Conservation (phyloP, 2,113 vertebrate genomes). For the Tenrec ecaudatus region DNA sequence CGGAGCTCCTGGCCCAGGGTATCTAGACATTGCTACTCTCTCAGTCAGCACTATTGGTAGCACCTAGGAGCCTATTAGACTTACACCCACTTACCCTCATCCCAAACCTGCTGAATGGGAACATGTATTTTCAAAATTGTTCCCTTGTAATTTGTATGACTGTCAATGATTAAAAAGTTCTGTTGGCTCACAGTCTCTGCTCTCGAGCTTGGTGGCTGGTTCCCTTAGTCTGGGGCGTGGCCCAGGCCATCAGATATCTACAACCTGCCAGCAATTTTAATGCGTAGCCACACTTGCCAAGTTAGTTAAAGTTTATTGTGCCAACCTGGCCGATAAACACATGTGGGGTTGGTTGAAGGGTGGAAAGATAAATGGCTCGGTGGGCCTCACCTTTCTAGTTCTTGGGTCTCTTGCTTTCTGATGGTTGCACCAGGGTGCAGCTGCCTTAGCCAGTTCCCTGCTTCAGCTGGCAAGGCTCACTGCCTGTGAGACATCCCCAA, state of each 20-base stretch:
- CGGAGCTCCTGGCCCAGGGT: neutral
- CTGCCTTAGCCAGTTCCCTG: too few species aligned
- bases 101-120: too few species aligned
- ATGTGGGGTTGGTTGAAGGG: too few species aligned
- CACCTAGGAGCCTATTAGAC: neutral
- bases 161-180: neutral
- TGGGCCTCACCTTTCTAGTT: too few species aligned
- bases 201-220: neutral
- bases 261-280: neutral
- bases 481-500: too few species aligned
- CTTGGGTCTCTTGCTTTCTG: too few species aligned
- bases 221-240: neutral
- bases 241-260: neutral
- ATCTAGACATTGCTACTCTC: neutral
- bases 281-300: neutral
- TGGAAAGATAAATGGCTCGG: too few species aligned
- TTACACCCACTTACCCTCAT: neutral
- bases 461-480: too few species aligned
- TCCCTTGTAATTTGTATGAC: too few species aligned
- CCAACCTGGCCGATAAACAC: too few species aligned
- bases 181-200: neutral
- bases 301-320: too few species aligned
- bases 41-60: neutral
- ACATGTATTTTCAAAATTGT: neutral
- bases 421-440: too few species aligned